phyloP scores from a whole-genome alignment of 2,113 vertebrate species.

The Dasypus novemcinctus region DNA sequence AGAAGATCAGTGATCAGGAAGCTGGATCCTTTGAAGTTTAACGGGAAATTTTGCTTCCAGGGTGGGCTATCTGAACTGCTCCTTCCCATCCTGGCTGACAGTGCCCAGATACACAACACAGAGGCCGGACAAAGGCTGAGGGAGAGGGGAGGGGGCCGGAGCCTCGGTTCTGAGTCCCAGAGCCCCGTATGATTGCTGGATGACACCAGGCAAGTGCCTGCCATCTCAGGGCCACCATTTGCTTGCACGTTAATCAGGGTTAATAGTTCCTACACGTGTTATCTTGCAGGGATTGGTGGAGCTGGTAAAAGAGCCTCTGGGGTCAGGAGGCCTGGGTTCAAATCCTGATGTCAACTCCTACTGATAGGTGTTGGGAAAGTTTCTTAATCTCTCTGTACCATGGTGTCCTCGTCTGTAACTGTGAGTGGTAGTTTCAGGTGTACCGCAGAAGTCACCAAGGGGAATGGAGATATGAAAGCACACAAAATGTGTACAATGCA shows the following conservation, averaged over 20 bases:
- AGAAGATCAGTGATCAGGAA: neutral
- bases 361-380: neutral
- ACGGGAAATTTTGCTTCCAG: neutral
- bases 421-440: no score
- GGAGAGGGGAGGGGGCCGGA: neutral
- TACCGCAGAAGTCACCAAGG: neutral
- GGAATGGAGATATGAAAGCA: neutral
- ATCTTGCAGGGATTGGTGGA: neutral
- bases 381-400: neutral
- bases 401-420: neutral
- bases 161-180: neutral
- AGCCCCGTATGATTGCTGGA: neutral
- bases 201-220: neutral
- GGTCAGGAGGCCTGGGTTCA: neutral
- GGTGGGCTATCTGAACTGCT: neutral
- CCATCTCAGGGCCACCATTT: neutral
- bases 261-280: neutral
- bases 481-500: neutral
- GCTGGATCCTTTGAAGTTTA: neutral
- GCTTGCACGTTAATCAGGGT: neutral
- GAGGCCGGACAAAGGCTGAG: neutral
- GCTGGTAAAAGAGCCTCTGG: neutral
- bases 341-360: neutral
- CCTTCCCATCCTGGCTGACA: neutral
- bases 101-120: neutral